phyloP scores from a whole-genome alignment of 2,113 vertebrate genomes.

The Hydrolagus affinis region DNA sequence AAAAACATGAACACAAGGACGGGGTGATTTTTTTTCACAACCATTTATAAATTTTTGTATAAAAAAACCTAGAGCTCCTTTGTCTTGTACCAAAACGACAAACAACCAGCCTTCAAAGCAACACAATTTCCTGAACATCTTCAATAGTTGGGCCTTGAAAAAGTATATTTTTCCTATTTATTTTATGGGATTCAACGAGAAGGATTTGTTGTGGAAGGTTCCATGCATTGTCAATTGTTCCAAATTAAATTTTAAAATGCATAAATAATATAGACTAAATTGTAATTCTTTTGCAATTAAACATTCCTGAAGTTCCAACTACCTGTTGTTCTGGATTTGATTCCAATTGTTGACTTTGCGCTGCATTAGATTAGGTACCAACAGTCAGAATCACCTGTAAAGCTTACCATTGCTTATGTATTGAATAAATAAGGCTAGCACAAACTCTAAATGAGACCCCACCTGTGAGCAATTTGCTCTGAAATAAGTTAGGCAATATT shows the following conservation, averaged over 20 bases:
- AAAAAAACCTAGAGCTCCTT: background rate
- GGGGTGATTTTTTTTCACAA: background rate
- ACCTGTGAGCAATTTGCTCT: too few relatives aligned
- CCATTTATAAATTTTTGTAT: background rate
- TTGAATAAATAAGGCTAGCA: too few relatives aligned
- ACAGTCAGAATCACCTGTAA: too few relatives aligned
- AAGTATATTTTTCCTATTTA: background rate
- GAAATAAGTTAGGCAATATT: too few relatives aligned
- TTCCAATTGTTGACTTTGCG: background rate
- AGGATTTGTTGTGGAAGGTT: background rate
- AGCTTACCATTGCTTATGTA: background rate
- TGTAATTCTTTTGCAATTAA: background rate
- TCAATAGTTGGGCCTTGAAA: background rate
- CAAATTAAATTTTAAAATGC: background rate
- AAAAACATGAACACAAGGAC: background rate
- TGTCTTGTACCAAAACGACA: background rate
- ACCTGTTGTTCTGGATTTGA: background rate
- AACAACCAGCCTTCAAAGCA: background rate
- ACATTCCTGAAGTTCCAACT: constrained; percentile 6
- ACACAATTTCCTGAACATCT: background rate
- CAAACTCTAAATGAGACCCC: too few relatives aligned
- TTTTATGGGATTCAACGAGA: too few relatives aligned
- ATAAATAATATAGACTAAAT: background rate
- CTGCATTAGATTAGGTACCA: too few relatives aligned
- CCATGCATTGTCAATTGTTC: background rate